Conservation (phyloP, 2,113 vertebrate genomes). For the Rhabdornis inornatus region DNA sequence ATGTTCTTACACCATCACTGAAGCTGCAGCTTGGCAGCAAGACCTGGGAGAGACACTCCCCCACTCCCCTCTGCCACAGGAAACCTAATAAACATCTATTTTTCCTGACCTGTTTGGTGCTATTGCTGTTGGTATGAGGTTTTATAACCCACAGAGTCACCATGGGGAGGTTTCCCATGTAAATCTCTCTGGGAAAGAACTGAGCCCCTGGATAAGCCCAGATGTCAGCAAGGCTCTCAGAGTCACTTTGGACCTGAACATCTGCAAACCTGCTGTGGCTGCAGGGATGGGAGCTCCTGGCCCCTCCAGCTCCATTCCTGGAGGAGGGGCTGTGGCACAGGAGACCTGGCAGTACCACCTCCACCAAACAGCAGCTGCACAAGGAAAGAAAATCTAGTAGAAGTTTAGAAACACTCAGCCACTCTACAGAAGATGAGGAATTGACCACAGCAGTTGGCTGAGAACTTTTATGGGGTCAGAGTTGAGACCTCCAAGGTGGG, state of each 20-base stretch:
- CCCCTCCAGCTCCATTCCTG: not conserved
- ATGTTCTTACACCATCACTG: not conserved
- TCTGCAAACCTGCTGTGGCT: not conserved
- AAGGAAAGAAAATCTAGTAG: not conserved
- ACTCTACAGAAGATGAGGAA: not conserved
- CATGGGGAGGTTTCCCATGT: not conserved
- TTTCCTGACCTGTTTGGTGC: not conserved
- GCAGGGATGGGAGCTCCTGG: not conserved
- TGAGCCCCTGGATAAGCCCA: not conserved
- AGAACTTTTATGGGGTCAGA: not conserved
- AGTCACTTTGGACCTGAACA: not conserved
- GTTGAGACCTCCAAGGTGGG: not conserved
- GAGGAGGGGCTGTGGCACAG: not conserved
- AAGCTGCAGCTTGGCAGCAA: not conserved
- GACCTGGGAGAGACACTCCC: not conserved
- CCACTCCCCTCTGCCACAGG: not conserved
- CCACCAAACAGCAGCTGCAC: not conserved
- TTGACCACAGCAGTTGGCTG: not conserved
- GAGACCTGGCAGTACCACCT: not conserved
- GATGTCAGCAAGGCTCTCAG: not conserved
- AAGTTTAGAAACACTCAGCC: not conserved
- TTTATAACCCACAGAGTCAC: not conserved
- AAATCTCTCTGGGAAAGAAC: not conserved
- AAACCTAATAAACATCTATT: not conserved
- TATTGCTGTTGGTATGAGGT: not conserved